These are phyloP conservation scores for zebrafish (Danio rerio) DNA, from an alignment of 2,113 vertebrate species.

Conservation along the genomic window GRCz12tu NC_133196.1:19728501-19729000, in stretches of 20 bases:
- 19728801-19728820: slow-evolving; percentile 39
- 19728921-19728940: slow-evolving; percentile 68
- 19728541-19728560: not conserved
- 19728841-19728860: slow-evolving; percentile 54
- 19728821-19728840: slow-evolving; percentile 56
- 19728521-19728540: too few species aligned
- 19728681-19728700: not conserved
- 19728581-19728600: not conserved
- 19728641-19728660: not conserved
- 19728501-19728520: too few species aligned
- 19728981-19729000: slow-evolving; percentile 50
- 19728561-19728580: not conserved
- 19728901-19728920: slow-evolving; percentile 73
- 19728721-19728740: not conserved
- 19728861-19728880: slow-evolving; percentile 38
- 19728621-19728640: not conserved
- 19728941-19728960: slow-evolving; percentile 74
- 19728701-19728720: not conserved
- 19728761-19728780: slow-evolving; percentile 19
- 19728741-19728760: slow-evolving; percentile 1
- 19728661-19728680: not conserved
- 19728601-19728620: slow-evolving; percentile 13
- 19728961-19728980: slow-evolving; percentile 65
- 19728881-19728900: slow-evolving; percentile 49
- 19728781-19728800: slow-evolving; percentile 32